These are phyloP conservation scores for Limenitis camilla DNA, from an alignment of 2,888 invertebrate genomes.

Conservation along the genomic window DNA sequence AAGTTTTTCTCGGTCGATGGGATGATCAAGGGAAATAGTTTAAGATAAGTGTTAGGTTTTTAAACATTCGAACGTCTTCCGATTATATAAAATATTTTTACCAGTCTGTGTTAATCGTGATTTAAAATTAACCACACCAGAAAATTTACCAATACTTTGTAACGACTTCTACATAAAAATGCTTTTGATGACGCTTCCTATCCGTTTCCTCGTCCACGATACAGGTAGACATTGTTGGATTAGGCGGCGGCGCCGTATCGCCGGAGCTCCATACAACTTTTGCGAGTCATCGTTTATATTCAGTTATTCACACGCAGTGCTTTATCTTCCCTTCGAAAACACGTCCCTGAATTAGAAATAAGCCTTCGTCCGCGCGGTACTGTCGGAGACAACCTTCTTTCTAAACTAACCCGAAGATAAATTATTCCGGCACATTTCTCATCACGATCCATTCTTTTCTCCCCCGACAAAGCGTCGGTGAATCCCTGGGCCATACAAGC, in stretches of 20 bases:
- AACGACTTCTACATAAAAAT: slow-evolving; percentile 54
- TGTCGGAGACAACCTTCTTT: slow-evolving; percentile 52
- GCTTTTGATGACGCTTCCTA: slow-evolving; percentile 41
- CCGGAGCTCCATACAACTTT: slow-evolving; percentile 33
- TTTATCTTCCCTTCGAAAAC: slow-evolving; percentile 54
- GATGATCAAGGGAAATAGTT: slow-evolving; percentile 65
- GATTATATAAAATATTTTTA: slow-evolving; percentile 61
- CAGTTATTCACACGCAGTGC: slow-evolving; percentile 51
- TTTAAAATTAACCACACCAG: slow-evolving; percentile 62
- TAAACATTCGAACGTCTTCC: slow-evolving; percentile 54
- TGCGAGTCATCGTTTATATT: slow-evolving; percentile 53
- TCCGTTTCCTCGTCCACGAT: slow-evolving; percentile 37
- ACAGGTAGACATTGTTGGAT: slow-evolving; percentile 36
- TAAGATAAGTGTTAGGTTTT: slow-evolving; percentile 57
- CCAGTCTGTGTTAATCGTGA: slow-evolving; percentile 50
- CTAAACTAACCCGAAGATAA: slow-evolving; percentile 63
- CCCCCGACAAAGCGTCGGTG: slow-evolving; percentile 57
- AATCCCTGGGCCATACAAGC: slow-evolving; percentile 58
- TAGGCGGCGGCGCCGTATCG: slow-evolving; percentile 31
- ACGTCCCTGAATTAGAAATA: slow-evolving; percentile 59
- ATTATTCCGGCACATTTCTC: slow-evolving; percentile 67
- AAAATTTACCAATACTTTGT: slow-evolving; percentile 54
- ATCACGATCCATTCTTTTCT: slow-evolving; percentile 62
- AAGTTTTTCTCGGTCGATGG: slow-evolving; percentile 59
- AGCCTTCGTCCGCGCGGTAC: slow-evolving; percentile 49